Evolutionary conservation across 2,888 invertebrate species (phyloP), one percentile per base, ranked within the genome.

Genomic region (Tricholauxania praeusta): DNA sequence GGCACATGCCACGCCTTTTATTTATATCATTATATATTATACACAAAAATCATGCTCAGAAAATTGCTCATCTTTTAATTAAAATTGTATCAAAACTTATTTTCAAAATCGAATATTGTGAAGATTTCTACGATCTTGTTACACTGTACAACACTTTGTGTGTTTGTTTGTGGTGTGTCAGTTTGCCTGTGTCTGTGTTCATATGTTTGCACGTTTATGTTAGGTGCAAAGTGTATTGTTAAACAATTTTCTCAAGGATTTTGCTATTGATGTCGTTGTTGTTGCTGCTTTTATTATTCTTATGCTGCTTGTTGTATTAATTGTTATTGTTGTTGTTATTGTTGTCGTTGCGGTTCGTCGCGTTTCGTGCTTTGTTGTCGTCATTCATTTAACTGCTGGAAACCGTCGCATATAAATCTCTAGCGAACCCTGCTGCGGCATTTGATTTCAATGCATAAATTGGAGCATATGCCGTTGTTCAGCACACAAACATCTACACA

Each of bases 191-290:
- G 57, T 28, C n/a, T n/a, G n/a, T n/a, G 19, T 53, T 7, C 28
- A 28, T 57, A 22, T 28, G 32, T 60, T 60, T 19, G 22, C 22
- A 32, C 8, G 12, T 15, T 3, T 60, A 28, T 22, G 19, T 60
- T 60, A 19, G 22, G 15, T 60, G 14, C 51, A 15, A 57, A 47
- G 67, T 48, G 17, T 49, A 68, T 68, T 68, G 48, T 57, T 69
- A 51, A 69, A 39, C 32, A 28, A 69, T 60, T 49, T 69, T 60
- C 60, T 69, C 69, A 60, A 69, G 69, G 69, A 51, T 55, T 47
- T 48, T 63, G 19, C 51, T 51, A 19, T 60, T 60, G 15, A 55
- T 47, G 53, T 53, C 39, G 32, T 39, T 15, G n/a, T 32, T 52
- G 12, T 22, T 28, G 28, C 4, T 28, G 28, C 28, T 15, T 55